phyloP scores from a whole-genome alignment of 2,888 invertebrate species.

The Liposcelis brunnea region DNA sequence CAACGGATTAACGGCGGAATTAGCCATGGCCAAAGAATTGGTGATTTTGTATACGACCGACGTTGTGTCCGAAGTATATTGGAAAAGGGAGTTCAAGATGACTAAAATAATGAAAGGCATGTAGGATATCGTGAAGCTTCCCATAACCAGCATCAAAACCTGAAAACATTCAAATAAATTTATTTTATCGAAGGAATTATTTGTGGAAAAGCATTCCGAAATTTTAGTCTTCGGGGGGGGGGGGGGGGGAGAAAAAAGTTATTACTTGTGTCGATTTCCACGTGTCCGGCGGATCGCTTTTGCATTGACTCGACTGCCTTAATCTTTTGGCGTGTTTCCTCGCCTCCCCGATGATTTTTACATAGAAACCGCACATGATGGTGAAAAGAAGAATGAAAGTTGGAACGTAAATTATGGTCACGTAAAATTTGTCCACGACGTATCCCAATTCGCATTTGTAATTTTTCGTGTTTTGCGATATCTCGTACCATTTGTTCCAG shows the following conservation, averaged over 20 bases:
- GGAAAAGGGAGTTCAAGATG: constrained; percentile 32
- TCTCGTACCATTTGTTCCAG: constrained; percentile 55
- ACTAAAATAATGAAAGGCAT: constrained; percentile 56
- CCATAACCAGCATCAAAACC: constrained; percentile 61
- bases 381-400: constrained; percentile 56
- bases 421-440: constrained; percentile 8
- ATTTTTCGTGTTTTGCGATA: too few relatives aligned
- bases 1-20: constrained; percentile 64
- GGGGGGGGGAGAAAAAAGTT: neutral
- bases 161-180: constrained; percentile 25
- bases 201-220: neutral
- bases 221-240: neutral
- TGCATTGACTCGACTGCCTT: constrained; percentile 36
- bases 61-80: constrained; percentile 19
- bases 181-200: neutral
- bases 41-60: constrained; percentile 40
- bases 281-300: constrained; percentile 33
- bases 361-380: constrained; percentile 55
- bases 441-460: constrained; percentile 41
- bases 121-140: constrained; percentile 68
- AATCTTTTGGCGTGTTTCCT: constrained; percentile 50
- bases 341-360: constrained; percentile 63
- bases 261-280: constrained; percentile 60
- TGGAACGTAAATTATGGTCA: constrained; percentile 26
- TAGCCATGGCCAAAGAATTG: constrained; percentile 57